Evolutionary conservation across 2,888 invertebrate species (phyloP).

Genomic region (Acanthosepion pharaonis): DNA sequence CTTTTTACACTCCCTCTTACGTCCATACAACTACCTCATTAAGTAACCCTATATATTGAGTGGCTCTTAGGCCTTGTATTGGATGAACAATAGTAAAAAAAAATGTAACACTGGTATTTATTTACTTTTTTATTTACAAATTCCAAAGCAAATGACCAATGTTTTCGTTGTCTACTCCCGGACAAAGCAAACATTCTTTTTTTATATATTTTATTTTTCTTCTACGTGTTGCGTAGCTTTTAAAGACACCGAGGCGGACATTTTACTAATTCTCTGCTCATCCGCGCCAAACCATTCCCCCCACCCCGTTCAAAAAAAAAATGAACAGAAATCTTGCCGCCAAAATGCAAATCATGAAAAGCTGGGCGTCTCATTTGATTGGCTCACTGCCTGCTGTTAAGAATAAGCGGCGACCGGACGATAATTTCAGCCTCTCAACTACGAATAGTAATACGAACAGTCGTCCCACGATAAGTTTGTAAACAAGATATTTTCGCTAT

Average conservation of each 20-base stretch:
- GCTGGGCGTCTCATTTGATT: not conserved
- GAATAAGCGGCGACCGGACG: not conserved
- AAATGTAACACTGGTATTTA: not conserved
- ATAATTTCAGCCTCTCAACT: not conserved
- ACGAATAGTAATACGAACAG: not conserved
- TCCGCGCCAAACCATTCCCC: not conserved
- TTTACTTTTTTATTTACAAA: not conserved
- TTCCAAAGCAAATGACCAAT: not conserved
- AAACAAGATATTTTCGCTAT: not conserved
- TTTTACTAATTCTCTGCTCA: not conserved
- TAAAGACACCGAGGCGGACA: not conserved
- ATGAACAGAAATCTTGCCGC: not conserved
- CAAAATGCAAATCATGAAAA: not conserved
- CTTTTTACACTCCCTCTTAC: too few relatives aligned
- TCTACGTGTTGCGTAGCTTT: not conserved
- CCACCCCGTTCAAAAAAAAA: not conserved
- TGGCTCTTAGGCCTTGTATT: too few relatives aligned
- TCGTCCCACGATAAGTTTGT: constrained; percentile 4
- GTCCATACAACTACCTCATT: too few relatives aligned
- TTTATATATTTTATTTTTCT: too few relatives aligned
- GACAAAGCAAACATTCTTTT: not conserved
- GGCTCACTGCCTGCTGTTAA: not conserved
- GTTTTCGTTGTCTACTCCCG: not conserved
- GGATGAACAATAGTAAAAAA: too few relatives aligned
- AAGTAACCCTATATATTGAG: too few relatives aligned